Conservation (phyloP, 2,797 vertebrate species). For the Syngnathus rostellatus region DNA sequence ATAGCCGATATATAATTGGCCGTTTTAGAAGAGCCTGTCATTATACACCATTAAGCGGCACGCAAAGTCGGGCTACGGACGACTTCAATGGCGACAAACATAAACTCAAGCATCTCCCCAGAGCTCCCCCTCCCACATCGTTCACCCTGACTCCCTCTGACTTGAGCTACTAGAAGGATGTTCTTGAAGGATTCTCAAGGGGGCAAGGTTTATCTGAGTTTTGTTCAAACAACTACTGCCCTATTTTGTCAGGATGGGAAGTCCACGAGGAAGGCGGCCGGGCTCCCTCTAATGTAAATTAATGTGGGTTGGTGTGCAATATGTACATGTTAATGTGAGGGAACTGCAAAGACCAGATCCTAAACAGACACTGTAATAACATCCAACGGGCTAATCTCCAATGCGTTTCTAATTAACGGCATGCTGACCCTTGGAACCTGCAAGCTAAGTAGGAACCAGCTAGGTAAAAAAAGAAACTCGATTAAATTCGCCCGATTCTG, state of each 20-base stretch:
- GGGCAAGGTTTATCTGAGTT: slow-evolving; percentile 32
- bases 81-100: slow-evolving; percentile 61
- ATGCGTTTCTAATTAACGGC: slow-evolving; percentile 55
- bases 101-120: slow-evolving; percentile 55
- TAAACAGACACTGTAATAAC: slow-evolving; percentile 31
- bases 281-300: slow-evolving; percentile 20
- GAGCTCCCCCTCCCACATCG: slow-evolving; percentile 48
- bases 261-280: slow-evolving; percentile 16
- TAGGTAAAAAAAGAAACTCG: slow-evolving; percentile 33
- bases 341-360: slow-evolving; percentile 21
- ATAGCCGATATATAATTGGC: slow-evolving; percentile 65
- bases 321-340: slow-evolving; percentile 11
- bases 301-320: slow-evolving; percentile 21
- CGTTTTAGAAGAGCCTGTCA: slow-evolving; percentile 67
- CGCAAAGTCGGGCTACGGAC: slow-evolving; percentile 54
- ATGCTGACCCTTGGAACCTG: slow-evolving; percentile 8
- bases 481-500: neutral
- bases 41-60: slow-evolving; percentile 65
- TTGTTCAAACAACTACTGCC: slow-evolving; percentile 35
- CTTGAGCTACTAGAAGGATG: slow-evolving; percentile 42
- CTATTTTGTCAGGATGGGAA: slow-evolving; percentile 39
- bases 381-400: slow-evolving; percentile 42
- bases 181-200: slow-evolving; percentile 42
- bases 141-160: slow-evolving; percentile 35
- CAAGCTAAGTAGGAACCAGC: slow-evolving; percentile 23